These are phyloP conservation scores for Crocidura indochinensis DNA, from an alignment of 2,797 vertebrate genomes.

Conservation along the genomic window DNA sequence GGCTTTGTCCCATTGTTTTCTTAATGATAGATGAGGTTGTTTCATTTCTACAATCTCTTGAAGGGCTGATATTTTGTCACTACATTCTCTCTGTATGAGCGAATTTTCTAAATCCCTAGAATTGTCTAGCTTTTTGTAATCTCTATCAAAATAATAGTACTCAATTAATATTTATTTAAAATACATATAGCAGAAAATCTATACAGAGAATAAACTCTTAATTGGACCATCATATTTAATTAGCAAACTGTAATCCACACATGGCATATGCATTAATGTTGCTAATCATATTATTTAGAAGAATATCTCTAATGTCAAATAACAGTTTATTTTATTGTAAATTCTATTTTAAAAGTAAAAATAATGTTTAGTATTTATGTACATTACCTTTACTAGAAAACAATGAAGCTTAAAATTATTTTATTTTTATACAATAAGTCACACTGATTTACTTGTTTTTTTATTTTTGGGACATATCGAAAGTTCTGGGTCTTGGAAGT, in stretches of 20 bases:
- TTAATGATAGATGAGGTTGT: background rate
- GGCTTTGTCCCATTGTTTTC: constrained; percentile 1
- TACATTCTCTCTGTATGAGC: background rate
- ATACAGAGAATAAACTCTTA: constrained; percentile 48
- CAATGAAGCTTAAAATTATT: constrained; percentile 40
- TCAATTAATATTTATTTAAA: constrained; percentile 50
- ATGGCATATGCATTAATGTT: constrained; percentile 1
- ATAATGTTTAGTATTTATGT: constrained; percentile 46
- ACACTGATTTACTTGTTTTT: background rate
- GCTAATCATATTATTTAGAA: constrained; percentile 34
- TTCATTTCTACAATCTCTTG: background rate
- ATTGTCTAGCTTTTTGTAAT: constrained; percentile 12
- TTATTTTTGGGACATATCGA: too few relatives aligned
- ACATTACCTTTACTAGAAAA: constrained; percentile 55
- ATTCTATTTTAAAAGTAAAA: constrained; percentile 71
- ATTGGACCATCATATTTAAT: constrained; percentile 26
- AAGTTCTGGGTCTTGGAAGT: too few relatives aligned
- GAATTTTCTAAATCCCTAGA: constrained; percentile 41
- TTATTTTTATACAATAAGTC: constrained; percentile 53
- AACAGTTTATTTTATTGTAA: constrained; percentile 39
- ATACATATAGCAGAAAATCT: background rate
- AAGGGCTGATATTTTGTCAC: background rate
- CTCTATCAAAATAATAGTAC: constrained; percentile 35
- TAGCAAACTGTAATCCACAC: constrained; percentile 10
- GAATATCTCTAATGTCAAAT: constrained; percentile 53